These are phyloP conservation scores for Camptogramma bilineatum DNA, from an alignment of 2,888 invertebrate genomes.

Conservation along the genomic window DNA sequence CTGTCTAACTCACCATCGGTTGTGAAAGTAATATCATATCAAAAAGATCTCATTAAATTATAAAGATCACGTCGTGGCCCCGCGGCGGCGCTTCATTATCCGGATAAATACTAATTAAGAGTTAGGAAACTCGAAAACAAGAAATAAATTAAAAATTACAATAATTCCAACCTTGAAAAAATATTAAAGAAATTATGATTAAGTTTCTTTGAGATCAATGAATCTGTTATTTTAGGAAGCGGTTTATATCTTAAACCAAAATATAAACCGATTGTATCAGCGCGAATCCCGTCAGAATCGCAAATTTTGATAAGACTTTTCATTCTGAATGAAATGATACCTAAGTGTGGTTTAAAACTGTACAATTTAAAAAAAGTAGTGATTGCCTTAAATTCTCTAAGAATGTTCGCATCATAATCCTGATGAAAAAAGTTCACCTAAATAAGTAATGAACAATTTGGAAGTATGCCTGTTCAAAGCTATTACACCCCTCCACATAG, in stretches of 20 bases:
- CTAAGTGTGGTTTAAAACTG: too few species aligned
- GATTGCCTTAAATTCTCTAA: too few species aligned
- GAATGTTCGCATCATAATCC: not conserved
- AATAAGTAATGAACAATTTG: not conserved
- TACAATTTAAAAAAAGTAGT: too few species aligned
- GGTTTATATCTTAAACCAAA: too few species aligned
- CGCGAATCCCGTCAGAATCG: too few species aligned
- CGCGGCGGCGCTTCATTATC: conserved; percentile 8
- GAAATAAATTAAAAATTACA: conserved; percentile 13
- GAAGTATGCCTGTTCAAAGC: not conserved
- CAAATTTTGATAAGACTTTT: too few species aligned
- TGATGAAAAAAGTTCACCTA: not conserved
- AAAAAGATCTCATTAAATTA: conserved; percentile 26
- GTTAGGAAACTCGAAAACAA: conserved; percentile 16
- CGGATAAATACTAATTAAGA: conserved; percentile 16
- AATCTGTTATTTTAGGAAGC: not conserved
- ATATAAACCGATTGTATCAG: too few species aligned
- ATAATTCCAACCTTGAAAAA: conserved; percentile 20
- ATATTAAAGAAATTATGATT: not conserved
- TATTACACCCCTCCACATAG: not conserved
- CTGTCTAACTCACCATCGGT: not conserved
- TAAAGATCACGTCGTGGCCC: conserved; percentile 11
- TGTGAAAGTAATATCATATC: conserved; percentile 12
- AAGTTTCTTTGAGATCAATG: not conserved
- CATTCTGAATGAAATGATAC: too few species aligned